Evolutionary conservation across 1,140 invertebrate species (phyloP).

Genomic region (Drosophila nikananu): DNA sequence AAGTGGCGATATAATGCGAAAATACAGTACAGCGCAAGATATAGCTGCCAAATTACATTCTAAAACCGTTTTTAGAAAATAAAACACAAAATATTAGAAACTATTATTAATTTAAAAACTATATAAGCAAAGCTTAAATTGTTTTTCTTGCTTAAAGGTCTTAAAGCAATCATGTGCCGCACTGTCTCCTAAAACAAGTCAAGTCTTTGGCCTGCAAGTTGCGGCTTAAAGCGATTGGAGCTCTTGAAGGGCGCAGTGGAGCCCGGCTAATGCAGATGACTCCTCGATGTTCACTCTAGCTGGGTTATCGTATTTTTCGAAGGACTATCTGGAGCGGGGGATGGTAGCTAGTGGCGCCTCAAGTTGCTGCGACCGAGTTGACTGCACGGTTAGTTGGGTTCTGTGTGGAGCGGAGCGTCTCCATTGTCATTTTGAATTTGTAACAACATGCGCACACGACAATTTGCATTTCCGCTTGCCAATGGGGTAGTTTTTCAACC

Average conservation of each 20-base stretch:
- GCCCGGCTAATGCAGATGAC: constrained; percentile 46
- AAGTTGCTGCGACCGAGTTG: constrained; percentile 53
- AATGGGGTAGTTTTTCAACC: constrained; percentile 61
- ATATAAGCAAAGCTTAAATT: not conserved
- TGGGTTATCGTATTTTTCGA: constrained; percentile 38
- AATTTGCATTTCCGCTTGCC: constrained; percentile 81
- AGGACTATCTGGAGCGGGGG: not conserved
- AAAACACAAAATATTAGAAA: not conserved
- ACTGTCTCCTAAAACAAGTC: not conserved
- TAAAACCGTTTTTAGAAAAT: not conserved
- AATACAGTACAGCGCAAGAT: not conserved
- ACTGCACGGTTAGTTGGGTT: constrained; percentile 71
- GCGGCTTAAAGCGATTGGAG: constrained; percentile 32
- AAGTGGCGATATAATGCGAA: constrained; percentile 36
- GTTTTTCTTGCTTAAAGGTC: not conserved
- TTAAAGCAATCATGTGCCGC: not conserved
- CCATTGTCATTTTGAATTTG: constrained; percentile 78
- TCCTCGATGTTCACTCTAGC: constrained; percentile 32
- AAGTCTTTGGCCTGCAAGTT: constrained; percentile 17
- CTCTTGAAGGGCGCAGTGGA: constrained; percentile 31
- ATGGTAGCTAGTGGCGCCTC: constrained; percentile 34
- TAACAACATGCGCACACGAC: constrained; percentile 77
- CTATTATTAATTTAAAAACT: too few species aligned
- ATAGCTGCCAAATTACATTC: too few species aligned
- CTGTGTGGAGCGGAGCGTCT: constrained; percentile 51